Evolutionary conservation across 2,888 invertebrate species (phyloP).

Genomic region (Alloplasta piceator): DNA sequence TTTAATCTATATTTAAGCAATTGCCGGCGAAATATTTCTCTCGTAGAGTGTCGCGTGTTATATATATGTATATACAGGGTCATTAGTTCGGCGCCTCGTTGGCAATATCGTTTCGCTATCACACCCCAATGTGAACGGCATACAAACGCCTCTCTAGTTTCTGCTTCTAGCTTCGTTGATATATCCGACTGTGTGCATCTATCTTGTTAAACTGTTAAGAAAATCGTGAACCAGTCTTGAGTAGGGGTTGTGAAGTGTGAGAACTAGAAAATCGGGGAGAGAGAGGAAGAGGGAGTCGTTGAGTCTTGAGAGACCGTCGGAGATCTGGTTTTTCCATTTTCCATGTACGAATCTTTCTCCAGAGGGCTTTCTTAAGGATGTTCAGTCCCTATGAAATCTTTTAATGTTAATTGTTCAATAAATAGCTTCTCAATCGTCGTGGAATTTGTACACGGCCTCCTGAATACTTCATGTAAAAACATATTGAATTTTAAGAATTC

Average conservation of each 20-base stretch:
- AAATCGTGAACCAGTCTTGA: slow-evolving; percentile 64
- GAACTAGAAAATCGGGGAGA: slow-evolving; percentile 16
- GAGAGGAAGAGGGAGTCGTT: slow-evolving; percentile 22
- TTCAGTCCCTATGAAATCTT: too few relatives aligned
- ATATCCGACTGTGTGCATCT: slow-evolving; percentile 19
- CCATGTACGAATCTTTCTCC: too few relatives aligned
- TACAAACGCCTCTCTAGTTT: slow-evolving; percentile 7
- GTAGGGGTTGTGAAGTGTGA: slow-evolving; percentile 50
- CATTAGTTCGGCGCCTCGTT: slow-evolving; percentile 73
- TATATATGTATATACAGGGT: slow-evolving; percentile 47
- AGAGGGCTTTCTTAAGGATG: too few relatives aligned
- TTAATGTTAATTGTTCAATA: too few relatives aligned
- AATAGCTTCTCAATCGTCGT: too few relatives aligned
- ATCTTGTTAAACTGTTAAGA: slow-evolving; percentile 70
- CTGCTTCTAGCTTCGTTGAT: slow-evolving; percentile 5
- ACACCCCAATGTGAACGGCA: slow-evolving; percentile 46
- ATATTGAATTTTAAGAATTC: too few relatives aligned
- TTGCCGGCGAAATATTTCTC: slow-evolving; percentile 66
- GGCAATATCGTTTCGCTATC: slow-evolving; percentile 74
- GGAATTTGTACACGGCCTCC: too few relatives aligned
- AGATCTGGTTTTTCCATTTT: slow-evolving; percentile 57
- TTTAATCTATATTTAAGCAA: slow-evolving; percentile 75
- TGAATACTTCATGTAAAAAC: too few relatives aligned
- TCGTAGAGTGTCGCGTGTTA: slow-evolving; percentile 51
- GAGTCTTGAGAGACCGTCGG: slow-evolving; percentile 52